Evolutionary conservation across 2,113 vertebrate genomes (phyloP), one percentile per base, ranked within the genome.

Genomic region (Hippopotamus amphibius): DNA sequence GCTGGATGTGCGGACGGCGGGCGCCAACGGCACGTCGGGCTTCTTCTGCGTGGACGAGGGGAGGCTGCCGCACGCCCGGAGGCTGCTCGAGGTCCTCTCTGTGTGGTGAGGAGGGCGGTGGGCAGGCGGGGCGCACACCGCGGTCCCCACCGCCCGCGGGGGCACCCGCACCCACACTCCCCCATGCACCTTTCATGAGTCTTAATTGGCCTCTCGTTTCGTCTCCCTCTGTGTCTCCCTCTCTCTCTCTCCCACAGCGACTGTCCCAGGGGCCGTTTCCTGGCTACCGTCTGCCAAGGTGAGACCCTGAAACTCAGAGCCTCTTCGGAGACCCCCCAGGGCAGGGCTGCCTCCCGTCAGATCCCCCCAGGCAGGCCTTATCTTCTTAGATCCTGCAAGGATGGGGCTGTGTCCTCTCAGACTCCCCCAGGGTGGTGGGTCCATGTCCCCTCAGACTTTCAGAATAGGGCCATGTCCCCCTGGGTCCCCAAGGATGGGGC

Each of bases 31-130:
- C 10, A 98, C 98, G 0, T 98, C 98, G 0, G 99, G 99, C 76
- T 99, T 99, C 93, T 99, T 99, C 98, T 99, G 99, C 8, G 98
- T 99, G 93, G 98, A 98, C n/a, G 98, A 98, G 88, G 98, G 99
- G 15, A 98, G 99, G 93, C 98, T 99, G 81, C 99, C 98, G 55
- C 97, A 98, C 2, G 98, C 99, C 76, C 99, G 98, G 95, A 99
- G 99, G 98, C 99, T 99, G 96, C 98, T 98, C 77, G 99, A 99
- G 57, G 98, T 98, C 66, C 96, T 99, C 88, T 99, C 98, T 5
- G 99, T 99, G 87, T 99, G 99, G 99, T 99, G 98, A 99, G 97
- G 69, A 92, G 81, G 90, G 81, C 10, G 0, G 53, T 0, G 26
- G 91, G 90, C 19, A 6, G 91, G 41, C 10, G 72, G 77, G 90